phyloP scores from a whole-genome alignment of 2,888 invertebrate genomes.

The Spodoptera littoralis region DNA sequence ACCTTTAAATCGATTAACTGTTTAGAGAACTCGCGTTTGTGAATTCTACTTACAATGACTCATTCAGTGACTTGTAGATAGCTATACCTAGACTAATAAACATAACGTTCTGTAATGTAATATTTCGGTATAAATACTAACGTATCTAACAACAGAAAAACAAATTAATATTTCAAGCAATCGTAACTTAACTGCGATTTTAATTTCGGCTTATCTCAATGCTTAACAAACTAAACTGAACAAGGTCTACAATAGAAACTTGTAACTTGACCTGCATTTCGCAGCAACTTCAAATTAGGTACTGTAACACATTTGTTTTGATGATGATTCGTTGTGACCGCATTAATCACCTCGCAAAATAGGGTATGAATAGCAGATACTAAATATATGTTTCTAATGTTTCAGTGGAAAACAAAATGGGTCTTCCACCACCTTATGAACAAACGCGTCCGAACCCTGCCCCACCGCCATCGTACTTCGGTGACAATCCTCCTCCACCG shows the following conservation, averaged over 20 bases:
- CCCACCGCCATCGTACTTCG: constrained; percentile 84
- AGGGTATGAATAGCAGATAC: constrained; percentile 8
- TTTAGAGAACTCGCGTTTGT: constrained; percentile 32
- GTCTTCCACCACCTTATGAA: constrained; percentile 83
- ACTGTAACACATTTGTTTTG: constrained; percentile 18
- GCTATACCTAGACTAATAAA: too few species aligned
- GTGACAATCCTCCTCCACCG: constrained; percentile 78
- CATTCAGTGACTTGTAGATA: constrained; percentile 19
- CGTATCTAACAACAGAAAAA: constrained; percentile 4
- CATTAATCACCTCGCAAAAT: constrained; percentile 21
- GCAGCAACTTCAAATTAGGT: constrained; percentile 12
- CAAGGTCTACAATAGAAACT: constrained; percentile 25
- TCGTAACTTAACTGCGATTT: not conserved
- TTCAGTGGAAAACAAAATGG: constrained; percentile 87
- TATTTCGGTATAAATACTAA: constrained; percentile 4
- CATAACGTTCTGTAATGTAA: too few species aligned
- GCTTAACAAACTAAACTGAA: not conserved
- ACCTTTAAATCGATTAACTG: constrained; percentile 41
- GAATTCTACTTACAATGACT: constrained; percentile 38
- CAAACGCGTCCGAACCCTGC: constrained; percentile 76
- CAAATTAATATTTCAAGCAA: not conserved
- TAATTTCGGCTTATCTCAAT: constrained; percentile 4
- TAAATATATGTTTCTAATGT: constrained; percentile 32
- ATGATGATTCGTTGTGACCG: constrained; percentile 3
- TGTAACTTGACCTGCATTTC: constrained; percentile 18